A percentile compares a stretch with the other conserved stretches of the same genome.
phyloP scores from a whole-genome alignment of 2,888 invertebrate genomes.

The Eupithecia dodoneata region DNA sequence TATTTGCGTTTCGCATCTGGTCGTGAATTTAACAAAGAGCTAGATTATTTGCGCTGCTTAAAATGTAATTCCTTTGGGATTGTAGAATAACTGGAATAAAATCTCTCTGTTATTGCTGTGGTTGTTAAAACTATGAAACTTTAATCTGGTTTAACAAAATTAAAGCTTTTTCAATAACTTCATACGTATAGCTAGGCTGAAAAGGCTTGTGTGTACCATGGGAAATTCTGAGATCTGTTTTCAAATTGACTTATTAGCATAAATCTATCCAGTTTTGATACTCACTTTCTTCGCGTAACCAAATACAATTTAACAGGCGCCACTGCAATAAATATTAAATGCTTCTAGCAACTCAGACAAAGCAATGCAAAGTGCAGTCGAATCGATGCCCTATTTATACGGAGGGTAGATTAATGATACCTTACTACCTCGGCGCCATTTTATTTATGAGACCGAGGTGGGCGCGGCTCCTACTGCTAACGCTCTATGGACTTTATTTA shows the following conservation, averaged over 20 bases:
- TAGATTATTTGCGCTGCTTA: not conserved
- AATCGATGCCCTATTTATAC: slow-evolving; percentile 38
- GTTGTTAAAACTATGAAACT: not conserved
- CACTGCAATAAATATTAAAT: slow-evolving; percentile 19
- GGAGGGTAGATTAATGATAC: slow-evolving; percentile 32
- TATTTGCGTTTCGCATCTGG: slow-evolving; percentile 30
- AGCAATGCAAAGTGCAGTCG: slow-evolving; percentile 30
- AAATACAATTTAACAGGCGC: slow-evolving; percentile 7
- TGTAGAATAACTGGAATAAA: not conserved
- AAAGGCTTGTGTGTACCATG: not conserved
- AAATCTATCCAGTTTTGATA: not conserved
- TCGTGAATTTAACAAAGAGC: slow-evolving; percentile 22
- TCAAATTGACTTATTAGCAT: not conserved
- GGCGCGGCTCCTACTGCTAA: slow-evolving; percentile 23
- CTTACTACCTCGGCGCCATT: slow-evolving; percentile 29
- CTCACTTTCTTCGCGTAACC: not conserved
- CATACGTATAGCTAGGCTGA: not conserved
- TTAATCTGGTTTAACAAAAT: not conserved
- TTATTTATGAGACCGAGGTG: slow-evolving; percentile 29
- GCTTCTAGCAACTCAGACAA: slow-evolving; percentile 17
- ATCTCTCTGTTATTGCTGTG: not conserved
- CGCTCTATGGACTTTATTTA: slow-evolving; percentile 8
- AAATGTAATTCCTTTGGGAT: not conserved
- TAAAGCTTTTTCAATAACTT: not conserved
- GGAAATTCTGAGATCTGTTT: not conserved